Evolutionary conservation across 2,797 vertebrate genomes (phyloP), one percentile per base, ranked within the genome.

Genomic region (Ispidina lecontei): DNA sequence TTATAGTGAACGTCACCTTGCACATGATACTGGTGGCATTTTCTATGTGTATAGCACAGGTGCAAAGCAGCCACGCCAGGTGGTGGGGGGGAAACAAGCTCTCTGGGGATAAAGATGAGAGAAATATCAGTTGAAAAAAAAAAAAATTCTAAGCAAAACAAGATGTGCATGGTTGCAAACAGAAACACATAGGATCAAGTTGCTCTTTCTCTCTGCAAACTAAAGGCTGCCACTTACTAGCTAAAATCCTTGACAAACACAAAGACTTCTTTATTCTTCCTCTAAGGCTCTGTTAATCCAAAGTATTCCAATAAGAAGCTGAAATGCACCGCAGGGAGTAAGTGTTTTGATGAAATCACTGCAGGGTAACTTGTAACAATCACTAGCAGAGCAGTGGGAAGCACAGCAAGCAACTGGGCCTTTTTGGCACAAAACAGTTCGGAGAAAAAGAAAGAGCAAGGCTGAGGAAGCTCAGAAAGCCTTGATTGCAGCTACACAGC

Each of bases 311-410:
- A 62, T 91, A 95, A 91, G 78, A 95, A 84, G 86, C 89, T 93
- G 91, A 96, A 97, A 94, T n/a, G 76, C 93, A 88, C 91, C 1
- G 0, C 77, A 85, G 94, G 80, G 81, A 96, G 88, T 59, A 81
- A 95, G 76, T 72, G 79, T 92, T 96, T 90, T 96, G 95, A 96
- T 96, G 90, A 92, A 96, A 91, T 94, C 95, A 96, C 88, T 87
- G 95, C 89, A 92, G 94, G 95, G 87, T 95, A 90, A 94, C 85
- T 96, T 95, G 84, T 95, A 94, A 87, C 73, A 92, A 94, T 93
- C 86, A 91, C 89, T 85, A 94, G 88, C 84, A 77, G 82, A 95
- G 93, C 87, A 95, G 93, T 93, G 89, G 94, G 91, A 95, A 94
- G 91, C 84, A 79, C 87, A 84, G 90, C 15, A 4, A 93, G 91